These are phyloP conservation scores for Berghia stephanieae DNA, from an alignment of 1,140 invertebrate genomes.

Conservation along the genomic window DNA sequence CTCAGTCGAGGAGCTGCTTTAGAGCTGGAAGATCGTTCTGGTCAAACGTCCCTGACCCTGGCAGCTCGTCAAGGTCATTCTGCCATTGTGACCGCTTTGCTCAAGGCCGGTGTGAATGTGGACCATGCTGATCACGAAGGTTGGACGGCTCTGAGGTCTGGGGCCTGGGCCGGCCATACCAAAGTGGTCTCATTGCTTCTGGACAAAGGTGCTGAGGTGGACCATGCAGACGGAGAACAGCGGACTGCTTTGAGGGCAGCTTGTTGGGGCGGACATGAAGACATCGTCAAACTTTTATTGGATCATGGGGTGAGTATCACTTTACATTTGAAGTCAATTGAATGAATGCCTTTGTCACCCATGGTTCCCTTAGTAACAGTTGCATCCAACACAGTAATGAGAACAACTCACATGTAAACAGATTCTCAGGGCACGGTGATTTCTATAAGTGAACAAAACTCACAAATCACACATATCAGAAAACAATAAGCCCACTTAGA, in stretches of 20 bases:
- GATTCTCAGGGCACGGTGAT: too few species aligned
- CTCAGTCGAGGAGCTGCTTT: conserved; percentile 81
- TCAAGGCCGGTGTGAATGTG: conserved; percentile 59
- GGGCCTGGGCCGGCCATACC: conserved; percentile 91
- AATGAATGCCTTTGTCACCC: too few species aligned
- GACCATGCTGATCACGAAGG: conserved; percentile 67
- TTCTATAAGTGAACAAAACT: too few species aligned
- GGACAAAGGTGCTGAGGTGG: conserved; percentile 80
- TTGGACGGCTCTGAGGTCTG: conserved; percentile 71
- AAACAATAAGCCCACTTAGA: too few species aligned
- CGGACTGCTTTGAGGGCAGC: conserved; percentile 90
- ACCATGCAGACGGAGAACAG: conserved; percentile 83
- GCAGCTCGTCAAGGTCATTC: conserved; percentile 73
- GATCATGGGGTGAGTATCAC: too few species aligned
- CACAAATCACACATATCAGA: too few species aligned
- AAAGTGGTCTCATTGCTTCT: conserved; percentile 77
- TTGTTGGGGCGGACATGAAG: conserved; percentile 90
- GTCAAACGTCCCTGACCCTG: conserved; percentile 81
- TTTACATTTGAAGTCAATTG: too few species aligned
- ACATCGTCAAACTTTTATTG: conserved; percentile 87
- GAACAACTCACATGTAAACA: too few species aligned
- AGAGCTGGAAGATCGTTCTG: conserved; percentile 84
- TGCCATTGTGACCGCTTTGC: conserved; percentile 64
- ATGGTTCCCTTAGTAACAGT: too few species aligned
- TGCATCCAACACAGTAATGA: too few species aligned